Percentiles rank a stretch among this genome's conserved stretches.
Evolutionary conservation across 2,113 vertebrate species (phyloP).

Genomic region (Brachyistius frenatus): DNA sequence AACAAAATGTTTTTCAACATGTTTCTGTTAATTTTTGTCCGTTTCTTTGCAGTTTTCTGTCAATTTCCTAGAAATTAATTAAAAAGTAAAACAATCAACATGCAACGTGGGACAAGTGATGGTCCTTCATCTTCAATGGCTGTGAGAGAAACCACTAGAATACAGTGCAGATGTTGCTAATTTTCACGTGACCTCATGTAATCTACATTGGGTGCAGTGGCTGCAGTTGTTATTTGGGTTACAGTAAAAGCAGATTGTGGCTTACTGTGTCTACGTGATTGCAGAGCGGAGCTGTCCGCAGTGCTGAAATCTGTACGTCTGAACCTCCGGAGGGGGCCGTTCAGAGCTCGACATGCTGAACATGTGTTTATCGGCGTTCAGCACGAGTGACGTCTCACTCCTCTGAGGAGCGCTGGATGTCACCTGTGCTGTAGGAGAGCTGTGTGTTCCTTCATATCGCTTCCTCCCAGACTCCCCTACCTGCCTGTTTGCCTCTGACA

Average conservation of each 20-base stretch:
- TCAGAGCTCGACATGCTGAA: constrained; percentile 12
- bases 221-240: neutral
- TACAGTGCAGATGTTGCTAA: neutral
- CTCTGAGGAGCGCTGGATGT: constrained; percentile 8
- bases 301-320: neutral
- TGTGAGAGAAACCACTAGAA: neutral
- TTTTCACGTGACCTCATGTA: constrained; percentile 4
- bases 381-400: constrained; percentile 28
- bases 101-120: no score
- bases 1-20: no score
- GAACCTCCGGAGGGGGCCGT: neutral
- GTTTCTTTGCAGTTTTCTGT: no score
- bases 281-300: neutral
- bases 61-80: no score
- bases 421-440: constrained; percentile 8
- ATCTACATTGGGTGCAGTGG: neutral
- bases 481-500: constrained; percentile 38
- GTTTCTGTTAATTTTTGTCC: no score
- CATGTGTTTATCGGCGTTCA: constrained; percentile 37
- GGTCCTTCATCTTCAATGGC: neutral
- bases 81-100: no score
- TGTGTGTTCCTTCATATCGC: constrained; percentile 35
- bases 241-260: constrained; percentile 14
- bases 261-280: constrained; percentile 17
- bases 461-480: constrained; percentile 20